These are phyloP conservation scores for Cheumatopsyche charites DNA, from an alignment of 1,140 invertebrate genomes.

Conservation along the genomic window DNA sequence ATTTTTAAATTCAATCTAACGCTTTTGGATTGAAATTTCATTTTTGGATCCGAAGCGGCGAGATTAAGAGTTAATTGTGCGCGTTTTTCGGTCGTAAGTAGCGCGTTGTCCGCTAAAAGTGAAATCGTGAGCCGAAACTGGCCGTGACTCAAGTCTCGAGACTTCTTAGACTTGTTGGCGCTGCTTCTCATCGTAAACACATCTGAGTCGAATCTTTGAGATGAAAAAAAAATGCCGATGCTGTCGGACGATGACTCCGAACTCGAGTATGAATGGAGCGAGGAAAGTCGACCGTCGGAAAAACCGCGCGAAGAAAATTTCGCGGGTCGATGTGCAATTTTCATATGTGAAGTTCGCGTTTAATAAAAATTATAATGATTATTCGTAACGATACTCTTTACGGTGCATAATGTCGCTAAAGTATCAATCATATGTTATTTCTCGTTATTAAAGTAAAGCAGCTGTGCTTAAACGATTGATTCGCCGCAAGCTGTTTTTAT, in stretches of 20 bases:
- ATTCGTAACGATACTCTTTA: too few species aligned
- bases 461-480: too few species aligned
- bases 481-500: too few species aligned
- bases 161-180: conserved; percentile 12
- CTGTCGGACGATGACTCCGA: background rate
- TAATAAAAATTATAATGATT: too few species aligned
- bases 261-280: background rate
- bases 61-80: conserved; percentile 23
- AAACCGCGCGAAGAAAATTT: too few species aligned
- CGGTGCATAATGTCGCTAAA: too few species aligned
- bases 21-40: too few species aligned
- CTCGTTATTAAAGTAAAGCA: too few species aligned
- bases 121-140: conserved; percentile 22
- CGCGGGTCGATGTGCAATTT: too few species aligned
- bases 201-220: background rate
- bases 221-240: background rate
- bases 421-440: too few species aligned
- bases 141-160: conserved; percentile 11
- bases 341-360: too few species aligned
- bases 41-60: background rate
- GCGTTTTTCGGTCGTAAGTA: conserved; percentile 14
- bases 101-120: conserved; percentile 12
- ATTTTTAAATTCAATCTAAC: too few species aligned
- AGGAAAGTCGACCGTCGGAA: background rate
- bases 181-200: conserved; percentile 7